Base-by-base conservation (phyloP, 2,113 vertebrate genomes). In the Macquaria ambigua region DNA sequence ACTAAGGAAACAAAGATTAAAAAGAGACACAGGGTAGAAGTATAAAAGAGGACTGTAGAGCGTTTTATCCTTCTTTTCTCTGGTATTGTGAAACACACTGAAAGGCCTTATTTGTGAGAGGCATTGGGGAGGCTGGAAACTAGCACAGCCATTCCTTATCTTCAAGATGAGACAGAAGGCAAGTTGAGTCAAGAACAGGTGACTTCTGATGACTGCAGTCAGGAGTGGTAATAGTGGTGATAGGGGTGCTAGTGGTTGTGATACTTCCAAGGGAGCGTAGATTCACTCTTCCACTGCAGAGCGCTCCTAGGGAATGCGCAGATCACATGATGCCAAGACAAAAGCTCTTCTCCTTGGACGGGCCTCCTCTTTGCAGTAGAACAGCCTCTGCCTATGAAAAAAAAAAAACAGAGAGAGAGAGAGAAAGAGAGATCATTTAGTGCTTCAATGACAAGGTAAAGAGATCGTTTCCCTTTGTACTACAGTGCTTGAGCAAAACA, bases 251-350 rank as follows among this genome's bases (percentile, higher is more conserved):
- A 79, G 92, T 82, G 89, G 90, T 80, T 82, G 67, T 11, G 56
- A 80, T 25, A 75, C 70, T 73, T 86, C 77, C 73, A 69, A n/a
- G 10, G 64, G 69, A 62, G 59, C 21, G 55, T 59, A 37, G 77
- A 55, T 83, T 88, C 75, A 78, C 81, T 87, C 77, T 86, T 86
- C 76, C 69, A 46, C 79, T 74, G 55, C 77, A n/a, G 85, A 77
- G 86, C n/a, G 21, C 72, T 84, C 25, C 62, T 23, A 4, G 74
- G 84, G 81, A 89, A 89, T 73, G 84, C 63, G 28, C 61, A 12
- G 90, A 83, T 94, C 92, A 93, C 94, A 94, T 93, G 91, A 83
- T 91, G 91, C 84, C 87, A 69, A 55, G 74, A 77, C 71, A 62
- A 81, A 34, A 75, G 67, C 74, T 76, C 83, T 41, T 63, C 81